A percentile compares a stretch with the other conserved stretches of the same genome.
Evolutionary conservation across 1,140 invertebrate species (phyloP).

Genomic region (Drosophila lini): DNA sequence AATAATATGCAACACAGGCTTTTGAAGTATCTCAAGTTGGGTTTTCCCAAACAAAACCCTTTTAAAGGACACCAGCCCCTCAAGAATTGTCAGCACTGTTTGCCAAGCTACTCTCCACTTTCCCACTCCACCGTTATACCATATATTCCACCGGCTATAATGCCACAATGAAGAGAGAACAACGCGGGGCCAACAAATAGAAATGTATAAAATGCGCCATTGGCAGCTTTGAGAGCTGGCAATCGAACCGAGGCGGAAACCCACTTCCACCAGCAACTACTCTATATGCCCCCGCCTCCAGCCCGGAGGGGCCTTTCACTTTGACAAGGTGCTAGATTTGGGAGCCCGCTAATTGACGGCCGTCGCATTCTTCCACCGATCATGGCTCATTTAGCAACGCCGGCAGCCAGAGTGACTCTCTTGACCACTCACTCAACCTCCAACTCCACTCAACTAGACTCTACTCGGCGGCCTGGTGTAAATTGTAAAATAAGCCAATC

Average conservation of each 20-base stretch:
- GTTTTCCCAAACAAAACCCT: background rate
- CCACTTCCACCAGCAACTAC: background rate
- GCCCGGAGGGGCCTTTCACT: slow-evolving; percentile 60
- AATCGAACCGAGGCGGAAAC: slow-evolving; percentile 21
- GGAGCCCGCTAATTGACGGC: slow-evolving; percentile 63
- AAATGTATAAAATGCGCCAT: slow-evolving; percentile 74
- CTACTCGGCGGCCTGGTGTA: slow-evolving; percentile 17
- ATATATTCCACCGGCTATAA: slow-evolving; percentile 2
- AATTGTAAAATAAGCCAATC: slow-evolving; percentile 67
- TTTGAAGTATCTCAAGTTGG: background rate
- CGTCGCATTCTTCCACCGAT: slow-evolving; percentile 35
- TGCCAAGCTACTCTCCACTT: background rate
- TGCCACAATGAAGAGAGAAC: slow-evolving; percentile 5
- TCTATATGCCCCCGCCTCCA: background rate
- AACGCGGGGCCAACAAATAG: slow-evolving; percentile 25
- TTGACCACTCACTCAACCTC: slow-evolving; percentile 2
- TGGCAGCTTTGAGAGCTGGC: slow-evolving; percentile 64
- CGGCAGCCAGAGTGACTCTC: slow-evolving; percentile 22
- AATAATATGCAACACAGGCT: too few species aligned
- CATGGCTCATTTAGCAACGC: slow-evolving; percentile 34
- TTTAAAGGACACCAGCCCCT: background rate
- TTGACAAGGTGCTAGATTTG: slow-evolving; percentile 77
- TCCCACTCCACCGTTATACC: background rate
- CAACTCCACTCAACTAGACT: background rate
- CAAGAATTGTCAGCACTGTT: background rate